These are phyloP conservation scores for Pseudorhiza aurosa DNA, from an alignment of 30 jellyfish, hydroid and myxozoan genomes.

Conservation along the genomic window DNA sequence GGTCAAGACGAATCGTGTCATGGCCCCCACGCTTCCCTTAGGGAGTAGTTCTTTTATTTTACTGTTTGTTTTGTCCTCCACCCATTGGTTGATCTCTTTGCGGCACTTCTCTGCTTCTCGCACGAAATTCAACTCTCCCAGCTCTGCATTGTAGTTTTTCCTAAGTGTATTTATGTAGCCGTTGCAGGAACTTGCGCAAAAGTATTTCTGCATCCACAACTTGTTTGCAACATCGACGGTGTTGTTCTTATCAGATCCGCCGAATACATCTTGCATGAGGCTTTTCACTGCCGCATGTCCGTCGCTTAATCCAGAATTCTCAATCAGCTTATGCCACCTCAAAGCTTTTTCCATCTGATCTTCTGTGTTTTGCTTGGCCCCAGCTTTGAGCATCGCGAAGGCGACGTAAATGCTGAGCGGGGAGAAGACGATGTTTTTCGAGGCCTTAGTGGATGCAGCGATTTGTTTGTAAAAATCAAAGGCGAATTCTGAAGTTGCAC, in stretches of 20 bases:
- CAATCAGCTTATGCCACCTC: constrained; percentile 27
- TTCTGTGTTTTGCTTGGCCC: constrained; percentile 64
- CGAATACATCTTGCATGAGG: constrained; percentile 18
- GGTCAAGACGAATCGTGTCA: constrained; percentile 64
- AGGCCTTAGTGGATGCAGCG: constrained; percentile 18
- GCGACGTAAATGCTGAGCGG: constrained; percentile 76
- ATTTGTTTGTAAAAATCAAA: constrained; percentile 42
- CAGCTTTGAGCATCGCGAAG: constrained; percentile 66
- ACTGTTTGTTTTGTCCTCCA: constrained; percentile 52
- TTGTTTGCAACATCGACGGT: constrained; percentile 66
- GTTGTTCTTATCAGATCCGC: constrained; percentile 21
- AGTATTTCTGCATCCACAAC: constrained; percentile 70
- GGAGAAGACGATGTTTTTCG: constrained; percentile 59
- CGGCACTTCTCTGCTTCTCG: constrained; percentile 37
- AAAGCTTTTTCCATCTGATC: constrained; percentile 41
- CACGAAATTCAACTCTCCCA: constrained; percentile 50
- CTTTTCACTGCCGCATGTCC: constrained; percentile 33
- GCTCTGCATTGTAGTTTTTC: constrained; percentile 11
- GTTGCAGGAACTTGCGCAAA: constrained; percentile 28
- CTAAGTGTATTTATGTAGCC: constrained; percentile 4
- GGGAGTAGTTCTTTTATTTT: constrained; percentile 59
- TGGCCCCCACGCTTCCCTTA: constrained; percentile 35
- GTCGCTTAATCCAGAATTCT: background rate
- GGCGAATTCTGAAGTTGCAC: constrained; percentile 68
- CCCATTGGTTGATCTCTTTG: constrained; percentile 67